These are phyloP conservation scores for Periparus ater DNA, from an alignment of 2,797 vertebrate species.

Conservation along the genomic window DNA sequence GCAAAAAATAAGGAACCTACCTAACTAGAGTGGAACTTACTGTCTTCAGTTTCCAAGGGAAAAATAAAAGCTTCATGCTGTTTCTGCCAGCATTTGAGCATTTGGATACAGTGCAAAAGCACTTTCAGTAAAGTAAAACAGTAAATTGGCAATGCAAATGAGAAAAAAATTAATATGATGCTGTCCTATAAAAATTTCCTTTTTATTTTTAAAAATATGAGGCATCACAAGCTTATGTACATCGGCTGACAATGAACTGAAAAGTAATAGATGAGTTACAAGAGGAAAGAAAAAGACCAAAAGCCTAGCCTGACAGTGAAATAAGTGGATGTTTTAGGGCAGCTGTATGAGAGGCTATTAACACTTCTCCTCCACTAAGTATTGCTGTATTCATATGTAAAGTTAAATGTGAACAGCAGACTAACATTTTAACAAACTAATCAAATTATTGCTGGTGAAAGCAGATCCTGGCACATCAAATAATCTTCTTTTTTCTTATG, in stretches of 20 bases:
- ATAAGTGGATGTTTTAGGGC: not conserved
- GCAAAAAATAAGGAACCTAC: not conserved
- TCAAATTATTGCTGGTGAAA: not conserved
- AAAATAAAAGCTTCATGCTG: not conserved
- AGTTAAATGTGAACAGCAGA: not conserved
- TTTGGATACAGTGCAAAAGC: not conserved
- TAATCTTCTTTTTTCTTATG: not conserved
- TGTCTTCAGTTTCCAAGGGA: not conserved
- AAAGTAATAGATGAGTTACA: not conserved
- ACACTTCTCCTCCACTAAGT: not conserved
- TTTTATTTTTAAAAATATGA: not conserved
- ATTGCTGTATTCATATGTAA: not conserved
- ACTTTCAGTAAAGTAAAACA: not conserved
- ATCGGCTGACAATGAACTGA: not conserved
- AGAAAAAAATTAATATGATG: not conserved
- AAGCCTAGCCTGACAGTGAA: not conserved
- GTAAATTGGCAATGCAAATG: not conserved
- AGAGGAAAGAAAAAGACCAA: not conserved
- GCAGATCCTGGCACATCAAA: not conserved
- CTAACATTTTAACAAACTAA: not conserved
- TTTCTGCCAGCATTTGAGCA: not conserved
- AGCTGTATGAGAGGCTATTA: not conserved
- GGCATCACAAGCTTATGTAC: not conserved
- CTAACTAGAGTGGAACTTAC: not conserved
- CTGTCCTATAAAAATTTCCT: not conserved